Percentiles rank a stretch among this genome's conserved stretches.
Conservation (phyloP, 2,113 vertebrate genomes). For the Dicentrarchus labrax region DNA sequence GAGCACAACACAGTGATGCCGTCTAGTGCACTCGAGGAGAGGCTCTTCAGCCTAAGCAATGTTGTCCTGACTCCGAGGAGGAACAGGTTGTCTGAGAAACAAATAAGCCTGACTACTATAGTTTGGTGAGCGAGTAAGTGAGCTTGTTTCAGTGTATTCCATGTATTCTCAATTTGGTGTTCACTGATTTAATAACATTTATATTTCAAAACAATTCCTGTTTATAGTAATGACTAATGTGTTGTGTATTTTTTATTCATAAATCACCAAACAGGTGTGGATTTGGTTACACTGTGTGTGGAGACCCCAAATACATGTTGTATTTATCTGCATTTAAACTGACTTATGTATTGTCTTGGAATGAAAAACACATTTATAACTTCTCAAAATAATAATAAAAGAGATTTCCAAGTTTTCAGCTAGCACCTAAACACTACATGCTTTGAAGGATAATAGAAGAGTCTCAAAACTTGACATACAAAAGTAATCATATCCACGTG, state of each 20-base stretch:
- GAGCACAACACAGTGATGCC: no score
- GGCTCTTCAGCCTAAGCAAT: no score
- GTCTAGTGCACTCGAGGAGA: no score
- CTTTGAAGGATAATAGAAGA: no score
- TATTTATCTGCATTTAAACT: background rate
- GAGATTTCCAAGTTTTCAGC: background rate
- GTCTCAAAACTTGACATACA: no score
- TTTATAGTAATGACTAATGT: background rate
- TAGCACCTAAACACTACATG: background rate
- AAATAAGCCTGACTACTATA: no score
- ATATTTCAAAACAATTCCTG: background rate
- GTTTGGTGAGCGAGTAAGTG: no score
- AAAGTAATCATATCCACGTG: no score
- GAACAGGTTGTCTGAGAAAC: no score
- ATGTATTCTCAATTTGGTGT: background rate
- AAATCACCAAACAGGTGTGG: background rate
- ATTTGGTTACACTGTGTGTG: background rate
- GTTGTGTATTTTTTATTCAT: background rate
- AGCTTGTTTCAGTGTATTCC: background rate
- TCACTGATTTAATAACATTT: background rate
- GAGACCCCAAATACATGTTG: background rate
- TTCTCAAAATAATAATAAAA: background rate
- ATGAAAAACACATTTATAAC: background rate
- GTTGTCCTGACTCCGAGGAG: no score
- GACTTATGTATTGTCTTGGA: no score